A percentile compares a stretch with the other conserved stretches of the same genome.
phyloP scores from a whole-genome alignment of 2,888 invertebrate genomes.

The Pterobdella sp. region DNA sequence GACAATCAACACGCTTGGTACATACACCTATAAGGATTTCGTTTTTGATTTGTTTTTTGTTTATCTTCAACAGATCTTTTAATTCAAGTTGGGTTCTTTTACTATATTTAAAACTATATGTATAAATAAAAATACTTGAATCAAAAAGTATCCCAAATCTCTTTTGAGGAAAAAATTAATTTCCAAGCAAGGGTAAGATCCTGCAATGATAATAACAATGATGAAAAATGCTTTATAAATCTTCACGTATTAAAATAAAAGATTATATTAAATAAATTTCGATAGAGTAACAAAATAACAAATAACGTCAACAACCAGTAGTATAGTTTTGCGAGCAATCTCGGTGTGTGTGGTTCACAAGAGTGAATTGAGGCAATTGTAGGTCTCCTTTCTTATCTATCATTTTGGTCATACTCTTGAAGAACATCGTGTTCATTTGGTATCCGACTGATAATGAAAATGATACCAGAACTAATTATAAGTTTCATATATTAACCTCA shows the following conservation, averaged over 20 bases:
- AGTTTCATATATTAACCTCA: neutral
- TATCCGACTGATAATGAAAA: constrained; percentile 27
- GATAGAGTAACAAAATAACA: no score
- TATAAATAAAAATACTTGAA: no score
- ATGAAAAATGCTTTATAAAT: no score
- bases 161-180: constrained; percentile 29
- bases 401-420: constrained; percentile 11
- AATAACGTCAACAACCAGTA: no score
- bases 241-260: no score
- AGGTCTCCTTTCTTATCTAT: constrained; percentile 28
- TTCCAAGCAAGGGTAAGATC: constrained; percentile 31
- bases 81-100: no score
- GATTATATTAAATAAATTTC: no score
- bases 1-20: constrained; percentile 31
- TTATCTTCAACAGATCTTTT: no score
- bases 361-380: constrained; percentile 33
- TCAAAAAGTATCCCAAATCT: constrained; percentile 32
- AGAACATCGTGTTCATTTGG: constrained; percentile 31
- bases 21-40: constrained; percentile 27
- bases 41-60: no score
- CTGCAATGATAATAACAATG: no score
- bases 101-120: no score
- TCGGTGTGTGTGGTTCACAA: constrained; percentile 22
- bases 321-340: constrained; percentile 34
- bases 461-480: neutral